These are phyloP conservation scores for Smittia aterrima DNA, from an alignment of 2,888 invertebrate genomes.

Conservation along the genomic window DNA sequence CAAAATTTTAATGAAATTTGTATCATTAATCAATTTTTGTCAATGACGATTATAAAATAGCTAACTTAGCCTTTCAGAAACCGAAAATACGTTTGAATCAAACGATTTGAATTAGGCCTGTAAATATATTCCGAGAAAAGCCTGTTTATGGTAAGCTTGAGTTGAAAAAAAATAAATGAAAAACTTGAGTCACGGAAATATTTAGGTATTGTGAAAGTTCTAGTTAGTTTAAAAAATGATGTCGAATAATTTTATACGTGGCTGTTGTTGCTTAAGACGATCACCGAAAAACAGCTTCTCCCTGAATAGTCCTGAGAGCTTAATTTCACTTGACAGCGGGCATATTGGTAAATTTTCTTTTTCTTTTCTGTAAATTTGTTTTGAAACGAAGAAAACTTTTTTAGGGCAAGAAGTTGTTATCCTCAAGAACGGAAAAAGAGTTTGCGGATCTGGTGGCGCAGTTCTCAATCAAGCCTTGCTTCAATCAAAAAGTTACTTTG, in stretches of 20 bases:
- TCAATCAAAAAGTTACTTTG: slow-evolving; percentile 97
- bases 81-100: too few relatives aligned
- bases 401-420: slow-evolving; percentile 93
- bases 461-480: slow-evolving; percentile 91
- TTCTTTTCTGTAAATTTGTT: neutral
- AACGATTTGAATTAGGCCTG: too few relatives aligned
- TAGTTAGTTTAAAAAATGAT: slow-evolving; percentile 27
- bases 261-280: slow-evolving; percentile 28
- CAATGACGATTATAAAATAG: too few relatives aligned
- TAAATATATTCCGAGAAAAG: too few relatives aligned
- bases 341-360: slow-evolving; percentile 30
- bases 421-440: slow-evolving; percentile 86
- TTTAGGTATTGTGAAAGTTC: too few relatives aligned
- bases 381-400: too few relatives aligned
- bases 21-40: too few relatives aligned
- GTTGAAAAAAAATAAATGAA: too few relatives aligned
- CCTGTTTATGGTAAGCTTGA: too few relatives aligned
- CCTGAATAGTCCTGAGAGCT: neutral
- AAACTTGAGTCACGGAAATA: too few relatives aligned
- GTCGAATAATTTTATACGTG: neutral
- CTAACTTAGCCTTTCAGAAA: too few relatives aligned
- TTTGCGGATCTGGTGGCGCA: slow-evolving; percentile 95
- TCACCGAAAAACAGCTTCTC: slow-evolving; percentile 14
- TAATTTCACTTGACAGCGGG: slow-evolving; percentile 14
- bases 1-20: too few relatives aligned